Conservation (phyloP, 2,113 vertebrate genomes). For the Pelvicachromis taeniatus region DNA sequence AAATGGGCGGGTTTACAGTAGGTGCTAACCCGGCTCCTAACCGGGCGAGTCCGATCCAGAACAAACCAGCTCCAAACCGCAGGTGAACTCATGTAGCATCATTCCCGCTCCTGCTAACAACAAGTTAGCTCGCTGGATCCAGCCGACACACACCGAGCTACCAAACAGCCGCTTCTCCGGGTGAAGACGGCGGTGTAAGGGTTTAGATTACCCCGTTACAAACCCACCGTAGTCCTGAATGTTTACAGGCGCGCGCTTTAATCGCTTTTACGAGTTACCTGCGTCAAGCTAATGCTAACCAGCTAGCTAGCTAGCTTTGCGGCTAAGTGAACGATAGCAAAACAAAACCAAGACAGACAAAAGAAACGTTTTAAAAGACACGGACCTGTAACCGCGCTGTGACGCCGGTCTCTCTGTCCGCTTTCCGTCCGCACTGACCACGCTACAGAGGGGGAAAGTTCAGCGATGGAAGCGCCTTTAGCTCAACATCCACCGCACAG, state of each 20-base stretch:
- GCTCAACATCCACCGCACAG: neutral
- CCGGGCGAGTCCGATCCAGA: neutral
- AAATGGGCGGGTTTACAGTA: neutral
- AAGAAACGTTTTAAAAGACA: rapidly evolving
- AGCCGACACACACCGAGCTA: neutral
- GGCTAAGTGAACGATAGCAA: constrained; percentile 31
- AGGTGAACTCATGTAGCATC: neutral
- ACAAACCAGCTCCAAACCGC: neutral
- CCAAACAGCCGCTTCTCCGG: rapidly evolving
- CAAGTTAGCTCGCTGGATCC: neutral
- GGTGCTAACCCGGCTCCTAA: neutral
- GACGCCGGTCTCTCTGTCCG: neutral
- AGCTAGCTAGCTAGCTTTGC: neutral
- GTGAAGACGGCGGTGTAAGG: rapidly evolving
- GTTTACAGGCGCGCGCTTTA: rapidly evolving
- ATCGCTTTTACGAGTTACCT: neutral
- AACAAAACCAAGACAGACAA: neutral
- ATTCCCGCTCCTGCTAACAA: neutral
- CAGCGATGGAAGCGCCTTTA: neutral
- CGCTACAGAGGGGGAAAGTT: neutral
- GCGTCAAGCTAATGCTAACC: constrained; percentile 20
- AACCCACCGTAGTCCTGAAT: rapidly evolving
- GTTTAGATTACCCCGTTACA: neutral
- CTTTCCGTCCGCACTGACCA: neutral
- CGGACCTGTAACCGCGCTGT: neutral